These are phyloP conservation scores for Chironomus tepperi DNA, from an alignment of 1,140 invertebrate species.

Conservation along the genomic window DNA sequence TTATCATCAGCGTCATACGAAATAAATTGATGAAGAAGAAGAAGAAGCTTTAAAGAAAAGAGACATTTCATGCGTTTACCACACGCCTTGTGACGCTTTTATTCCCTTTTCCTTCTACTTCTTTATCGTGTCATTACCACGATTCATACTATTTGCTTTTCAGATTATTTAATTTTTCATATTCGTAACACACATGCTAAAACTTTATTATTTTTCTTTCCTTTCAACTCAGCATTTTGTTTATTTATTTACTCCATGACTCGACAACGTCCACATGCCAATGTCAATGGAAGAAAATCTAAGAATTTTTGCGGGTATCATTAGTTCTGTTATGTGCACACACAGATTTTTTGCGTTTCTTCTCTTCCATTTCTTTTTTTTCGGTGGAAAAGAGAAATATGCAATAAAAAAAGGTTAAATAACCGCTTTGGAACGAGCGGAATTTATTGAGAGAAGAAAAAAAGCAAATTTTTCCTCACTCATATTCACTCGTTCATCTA, in stretches of 20 bases:
- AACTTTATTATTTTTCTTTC: no score
- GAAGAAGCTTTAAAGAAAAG: no score
- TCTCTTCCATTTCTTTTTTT: no score
- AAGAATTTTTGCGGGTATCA: neutral
- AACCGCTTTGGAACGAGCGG: neutral
- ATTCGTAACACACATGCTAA: no score
- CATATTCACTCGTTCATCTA: neutral
- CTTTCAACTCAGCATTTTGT: no score
- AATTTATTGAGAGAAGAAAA: neutral
- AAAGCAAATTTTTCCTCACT: neutral
- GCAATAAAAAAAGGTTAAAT: neutral
- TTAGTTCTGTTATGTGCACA: neutral
- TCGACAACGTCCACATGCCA: no score
- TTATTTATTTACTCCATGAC: no score
- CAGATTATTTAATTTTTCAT: neutral
- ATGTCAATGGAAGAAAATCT: no score
- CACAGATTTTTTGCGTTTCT: no score
- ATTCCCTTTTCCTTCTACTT: neutral
- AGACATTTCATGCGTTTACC: neutral
- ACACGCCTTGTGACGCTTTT: neutral
- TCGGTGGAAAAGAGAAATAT: neutral
- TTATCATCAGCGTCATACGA: neutral
- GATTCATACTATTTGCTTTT: neutral
- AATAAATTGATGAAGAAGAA: neutral
- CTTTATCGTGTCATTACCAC: neutral